Conservation (phyloP, 2,888 invertebrate species). For the Hirtodrosophila confusa region DNA sequence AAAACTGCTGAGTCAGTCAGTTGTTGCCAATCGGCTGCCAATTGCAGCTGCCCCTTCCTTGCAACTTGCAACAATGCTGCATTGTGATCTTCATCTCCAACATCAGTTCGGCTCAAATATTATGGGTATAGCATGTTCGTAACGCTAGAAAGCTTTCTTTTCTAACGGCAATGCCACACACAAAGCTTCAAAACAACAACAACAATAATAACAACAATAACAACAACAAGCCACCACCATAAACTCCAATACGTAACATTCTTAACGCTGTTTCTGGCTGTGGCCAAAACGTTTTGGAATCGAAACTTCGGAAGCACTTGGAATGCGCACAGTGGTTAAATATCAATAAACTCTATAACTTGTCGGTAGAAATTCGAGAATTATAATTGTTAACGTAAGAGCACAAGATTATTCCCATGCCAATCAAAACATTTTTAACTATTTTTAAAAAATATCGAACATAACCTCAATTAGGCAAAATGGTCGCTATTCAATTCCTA, state of each 20-base stretch:
- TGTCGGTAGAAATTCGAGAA: no score
- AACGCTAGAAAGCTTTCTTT: conserved; percentile 56
- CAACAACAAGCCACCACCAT: conserved; percentile 30
- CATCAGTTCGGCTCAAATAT: conserved; percentile 19
- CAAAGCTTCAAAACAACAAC: conserved; percentile 38
- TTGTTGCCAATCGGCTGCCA: conserved; percentile 20
- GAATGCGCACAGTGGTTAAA: conserved; percentile 40
- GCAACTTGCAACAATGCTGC: conserved; percentile 18
- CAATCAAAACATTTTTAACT: no score
- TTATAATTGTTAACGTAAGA: no score
- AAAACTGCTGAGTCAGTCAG: conserved; percentile 32
- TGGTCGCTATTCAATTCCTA: no score
- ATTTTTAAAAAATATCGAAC: no score
- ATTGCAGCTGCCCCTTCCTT: conserved; percentile 13
- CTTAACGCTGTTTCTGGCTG: conserved; percentile 28
- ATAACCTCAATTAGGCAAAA: no score
- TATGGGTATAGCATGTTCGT: conserved; percentile 16
- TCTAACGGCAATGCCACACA: conserved; percentile 61
- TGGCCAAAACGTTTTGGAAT: conserved; percentile 40
- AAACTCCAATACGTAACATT: conserved; percentile 37
- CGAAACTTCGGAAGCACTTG: conserved; percentile 52
- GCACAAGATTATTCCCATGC: no score
- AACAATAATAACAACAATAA: conserved; percentile 27
- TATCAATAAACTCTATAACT: neutral
- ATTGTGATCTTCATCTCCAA: conserved; percentile 33